Evolutionary conservation across 2,888 invertebrate species (phyloP), one percentile per base, ranked within the genome.

Genomic region (Fragum fragum): DNA sequence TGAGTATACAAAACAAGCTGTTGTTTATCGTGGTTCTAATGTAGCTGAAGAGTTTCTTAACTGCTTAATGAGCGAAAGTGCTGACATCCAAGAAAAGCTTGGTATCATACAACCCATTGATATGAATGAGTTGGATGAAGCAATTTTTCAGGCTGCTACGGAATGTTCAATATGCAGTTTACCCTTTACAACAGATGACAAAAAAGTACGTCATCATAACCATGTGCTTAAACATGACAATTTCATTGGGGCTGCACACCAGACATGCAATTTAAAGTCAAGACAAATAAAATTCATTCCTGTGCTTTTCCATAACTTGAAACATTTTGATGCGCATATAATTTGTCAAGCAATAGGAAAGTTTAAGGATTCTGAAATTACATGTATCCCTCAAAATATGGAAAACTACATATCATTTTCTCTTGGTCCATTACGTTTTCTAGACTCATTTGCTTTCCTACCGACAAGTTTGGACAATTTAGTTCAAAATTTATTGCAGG

Each of bases 401-500:
- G 81, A 81, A 36, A 53, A 70, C 7, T 85, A 81, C 63, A 59
- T 85, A 23, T 55, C 70, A 23, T 81, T 85, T 74, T 73, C 78
- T 23, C 47, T 85, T 0, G 79, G 72, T 14, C 39, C 63, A n/a
- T 63, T 85, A 6, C 39, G 81, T 21, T 81, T 84, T 79, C 47
- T 84, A 6, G 84, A 84, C 53, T 76, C 76, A 11, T 76, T 75
- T 52, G 76, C 76, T 32, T 84, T 84, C 39, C 70, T 83, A 63
- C 70, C 57, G 14, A 66, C 53, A 26, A 29, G 55, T 42, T 69
- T 73, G 26, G 79, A 79, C 55, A 73, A 16, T 53, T 63, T 83
- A 53, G 73, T 78, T 14, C 61, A 59, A 21, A 73, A 83, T 61
- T 53, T 78, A 42, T 53, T 73, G 5, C n/a, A 76, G 42, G 79